phyloP scores from a whole-genome alignment of 2,113 vertebrate genomes.

The Forbesichthys papilliferus region DNA sequence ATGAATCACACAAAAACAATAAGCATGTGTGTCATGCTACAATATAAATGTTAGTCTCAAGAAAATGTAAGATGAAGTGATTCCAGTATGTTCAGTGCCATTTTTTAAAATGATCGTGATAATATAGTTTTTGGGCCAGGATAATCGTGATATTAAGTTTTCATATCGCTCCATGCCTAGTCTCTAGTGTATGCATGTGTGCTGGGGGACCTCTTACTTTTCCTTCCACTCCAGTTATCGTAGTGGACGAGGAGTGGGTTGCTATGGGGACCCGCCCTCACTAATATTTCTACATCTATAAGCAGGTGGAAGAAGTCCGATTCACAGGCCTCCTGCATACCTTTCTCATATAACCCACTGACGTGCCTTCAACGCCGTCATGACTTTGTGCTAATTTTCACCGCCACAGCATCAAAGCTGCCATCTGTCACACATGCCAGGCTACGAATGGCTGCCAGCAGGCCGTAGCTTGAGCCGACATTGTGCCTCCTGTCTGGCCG shows the following conservation, averaged over 20 bases:
- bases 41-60: too few species aligned
- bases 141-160: too few species aligned
- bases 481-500: constrained; percentile 32
- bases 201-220: constrained; percentile 30
- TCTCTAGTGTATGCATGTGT: background rate
- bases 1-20: too few species aligned
- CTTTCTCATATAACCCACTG: background rate
- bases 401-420: constrained; percentile 8
- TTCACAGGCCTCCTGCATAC: background rate
- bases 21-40: too few species aligned
- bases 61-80: too few species aligned
- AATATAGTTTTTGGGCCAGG: too few species aligned
- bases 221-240: constrained; percentile 1
- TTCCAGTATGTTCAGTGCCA: too few species aligned
- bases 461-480: constrained; percentile 26
- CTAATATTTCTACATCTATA: background rate
- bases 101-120: too few species aligned
- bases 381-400: background rate
- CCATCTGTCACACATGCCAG: background rate
- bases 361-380: background rate
- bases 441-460: constrained; percentile 13
- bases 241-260: background rate
- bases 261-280: background rate
- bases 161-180: too few species aligned
- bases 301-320: background rate